phyloP scores from a whole-genome alignment of 2,888 invertebrate genomes.

The Drosophila vallismaia region DNA sequence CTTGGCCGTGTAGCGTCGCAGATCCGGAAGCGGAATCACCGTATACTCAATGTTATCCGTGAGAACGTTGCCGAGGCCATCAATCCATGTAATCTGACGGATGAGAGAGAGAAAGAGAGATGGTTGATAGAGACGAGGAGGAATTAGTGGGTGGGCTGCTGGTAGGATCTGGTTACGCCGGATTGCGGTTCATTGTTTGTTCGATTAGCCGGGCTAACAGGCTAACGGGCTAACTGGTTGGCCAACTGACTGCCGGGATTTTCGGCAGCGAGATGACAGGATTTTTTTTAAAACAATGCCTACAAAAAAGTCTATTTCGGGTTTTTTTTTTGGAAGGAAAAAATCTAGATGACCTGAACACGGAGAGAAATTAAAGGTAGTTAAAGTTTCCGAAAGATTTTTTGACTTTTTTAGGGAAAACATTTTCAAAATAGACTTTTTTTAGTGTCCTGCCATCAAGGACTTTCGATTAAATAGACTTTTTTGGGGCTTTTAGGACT shows the following conservation, averaged over 20 bases:
- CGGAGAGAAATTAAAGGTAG: too few species aligned
- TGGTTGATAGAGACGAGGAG: neutral
- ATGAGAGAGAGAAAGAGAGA: neutral
- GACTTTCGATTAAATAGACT: too few species aligned
- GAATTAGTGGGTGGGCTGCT: neutral
- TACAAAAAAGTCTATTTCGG: neutral
- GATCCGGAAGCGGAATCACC: conserved; percentile 90
- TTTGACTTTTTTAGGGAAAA: too few species aligned
- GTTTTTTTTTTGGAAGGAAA: neutral
- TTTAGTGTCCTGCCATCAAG: too few species aligned
- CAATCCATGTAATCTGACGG: conserved; percentile 94
- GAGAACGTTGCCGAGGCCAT: conserved; percentile 93
- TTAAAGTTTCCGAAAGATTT: too few species aligned
- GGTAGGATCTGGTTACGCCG: neutral
- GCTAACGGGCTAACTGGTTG: neutral
- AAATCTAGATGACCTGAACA: too few species aligned
- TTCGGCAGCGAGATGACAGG: neutral
- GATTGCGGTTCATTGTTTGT: conserved; percentile 12
- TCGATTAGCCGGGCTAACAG: conserved; percentile 17
- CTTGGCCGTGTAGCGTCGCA: conserved; percentile 92
- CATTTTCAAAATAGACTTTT: too few species aligned
- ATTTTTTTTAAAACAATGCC: neutral
- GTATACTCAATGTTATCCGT: conserved; percentile 92
- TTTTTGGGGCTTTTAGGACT: too few species aligned
- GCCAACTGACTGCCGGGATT: neutral